A percentile compares a stretch with the other conserved stretches of the same genome.
Conservation (phyloP, 2,888 invertebrate genomes). For the Thymelicus lineola region DNA sequence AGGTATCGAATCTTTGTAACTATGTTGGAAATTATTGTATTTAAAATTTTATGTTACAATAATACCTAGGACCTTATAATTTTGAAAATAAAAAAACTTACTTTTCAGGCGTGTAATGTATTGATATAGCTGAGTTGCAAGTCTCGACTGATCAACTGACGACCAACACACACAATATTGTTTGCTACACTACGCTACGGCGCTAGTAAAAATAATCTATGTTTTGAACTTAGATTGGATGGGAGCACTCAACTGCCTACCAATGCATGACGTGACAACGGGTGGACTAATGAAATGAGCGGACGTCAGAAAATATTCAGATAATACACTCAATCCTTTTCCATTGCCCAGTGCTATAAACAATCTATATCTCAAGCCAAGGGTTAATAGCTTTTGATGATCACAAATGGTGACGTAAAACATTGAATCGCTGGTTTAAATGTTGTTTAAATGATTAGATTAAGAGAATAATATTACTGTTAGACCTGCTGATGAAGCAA, state of each 20-base stretch:
- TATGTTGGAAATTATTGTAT: too few species aligned
- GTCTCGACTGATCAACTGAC: conserved; percentile 12
- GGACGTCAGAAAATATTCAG: not conserved
- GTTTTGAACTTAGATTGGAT: conserved; percentile 18
- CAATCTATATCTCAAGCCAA: not conserved
- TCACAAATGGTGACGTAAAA: not conserved
- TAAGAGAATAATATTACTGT: too few species aligned
- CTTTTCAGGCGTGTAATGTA: not conserved
- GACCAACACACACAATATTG: not conserved
- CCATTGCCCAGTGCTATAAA: not conserved
- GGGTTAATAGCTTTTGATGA: not conserved
- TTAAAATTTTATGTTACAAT: not conserved
- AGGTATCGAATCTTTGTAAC: too few species aligned
- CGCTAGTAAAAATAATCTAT: conserved; percentile 16
- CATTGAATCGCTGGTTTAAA: not conserved
- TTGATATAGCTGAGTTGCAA: not conserved
- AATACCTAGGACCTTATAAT: not conserved
- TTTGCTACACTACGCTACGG: not conserved
- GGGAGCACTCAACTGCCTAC: conserved; percentile 14
- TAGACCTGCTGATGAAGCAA: too few species aligned
- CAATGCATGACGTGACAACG: not conserved
- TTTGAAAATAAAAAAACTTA: not conserved
- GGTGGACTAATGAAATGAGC: not conserved
- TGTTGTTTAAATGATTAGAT: too few species aligned
- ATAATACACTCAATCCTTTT: not conserved